A percentile compares a stretch with the other conserved stretches of the same genome.
Evolutionary conservation across 2,113 vertebrate species (phyloP).

Genomic region (Dascyllus trimaculatus): DNA sequence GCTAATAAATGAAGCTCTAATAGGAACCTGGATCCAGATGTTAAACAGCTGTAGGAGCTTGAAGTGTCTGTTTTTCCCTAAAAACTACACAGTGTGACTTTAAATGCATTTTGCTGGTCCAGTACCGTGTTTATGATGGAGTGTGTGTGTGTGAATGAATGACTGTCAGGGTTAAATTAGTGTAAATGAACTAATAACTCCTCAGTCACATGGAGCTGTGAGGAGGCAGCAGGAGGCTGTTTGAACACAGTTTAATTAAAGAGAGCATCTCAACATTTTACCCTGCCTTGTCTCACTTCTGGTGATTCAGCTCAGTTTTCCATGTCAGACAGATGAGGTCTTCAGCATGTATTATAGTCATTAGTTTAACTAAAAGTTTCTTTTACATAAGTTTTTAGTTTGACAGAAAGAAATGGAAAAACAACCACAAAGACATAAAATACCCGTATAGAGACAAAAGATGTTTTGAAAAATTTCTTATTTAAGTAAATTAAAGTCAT

Average conservation of each 20-base stretch:
- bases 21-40: conserved; percentile 17
- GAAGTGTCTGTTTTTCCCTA: conserved; percentile 28
- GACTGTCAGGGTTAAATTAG: conserved; percentile 1
- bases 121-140: neutral
- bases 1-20: conserved; percentile 6
- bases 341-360: too few relatives aligned
- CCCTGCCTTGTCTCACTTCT: conserved; percentile 24
- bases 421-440: too few relatives aligned
- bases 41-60: conserved; percentile 31
- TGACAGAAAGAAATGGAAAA: too few relatives aligned
- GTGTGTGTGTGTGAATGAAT: conserved; percentile 4
- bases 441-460: too few relatives aligned
- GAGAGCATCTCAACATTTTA: conserved; percentile 71
- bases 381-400: too few relatives aligned
- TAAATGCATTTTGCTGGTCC: conserved; percentile 32
- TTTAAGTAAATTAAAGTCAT: too few relatives aligned
- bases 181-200: conserved; percentile 25
- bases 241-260: conserved; percentile 71
- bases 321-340: too few relatives aligned
- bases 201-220: conserved; percentile 22
- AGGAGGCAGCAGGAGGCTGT: conserved; percentile 33
- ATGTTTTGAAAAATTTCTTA: too few relatives aligned
- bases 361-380: too few relatives aligned
- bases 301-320: neutral
- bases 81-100: conserved; percentile 50